phyloP scores from a whole-genome alignment of 2,888 invertebrate genomes.

The Cerceris rybyensis region DNA sequence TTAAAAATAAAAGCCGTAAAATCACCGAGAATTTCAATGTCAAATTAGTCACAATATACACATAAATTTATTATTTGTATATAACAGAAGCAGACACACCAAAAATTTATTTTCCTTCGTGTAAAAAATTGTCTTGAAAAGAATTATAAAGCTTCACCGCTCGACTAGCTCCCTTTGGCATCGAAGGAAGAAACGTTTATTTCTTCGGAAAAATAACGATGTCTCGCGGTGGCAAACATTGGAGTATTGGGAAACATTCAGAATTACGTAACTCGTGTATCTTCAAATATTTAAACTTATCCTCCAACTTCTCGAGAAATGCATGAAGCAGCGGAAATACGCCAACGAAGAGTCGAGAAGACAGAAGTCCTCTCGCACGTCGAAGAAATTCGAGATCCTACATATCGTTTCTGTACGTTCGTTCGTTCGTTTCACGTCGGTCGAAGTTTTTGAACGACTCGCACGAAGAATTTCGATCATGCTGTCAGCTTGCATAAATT shows the following conservation, averaged over 20 bases:
- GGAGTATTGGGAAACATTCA: constrained; percentile 19
- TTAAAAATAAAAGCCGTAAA: too few relatives aligned
- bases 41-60: too few relatives aligned
- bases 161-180: too few relatives aligned
- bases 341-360: constrained; percentile 7
- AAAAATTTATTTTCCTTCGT: too few relatives aligned
- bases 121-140: too few relatives aligned
- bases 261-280: constrained; percentile 21
- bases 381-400: constrained; percentile 5
- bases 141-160: too few relatives aligned
- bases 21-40: too few relatives aligned
- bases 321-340: constrained; percentile 17
- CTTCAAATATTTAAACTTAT: constrained; percentile 56
- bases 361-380: background rate
- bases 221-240: constrained; percentile 17
- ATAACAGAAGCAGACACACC: too few relatives aligned
- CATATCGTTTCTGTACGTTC: constrained; percentile 11
- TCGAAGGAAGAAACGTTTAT: background rate
- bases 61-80: too few relatives aligned
- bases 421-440: background rate
- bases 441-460: constrained; percentile 10
- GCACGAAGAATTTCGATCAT: constrained; percentile 42
- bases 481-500: constrained; percentile 38
- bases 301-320: constrained; percentile 23
- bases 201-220: background rate